Evolutionary conservation across 2,888 invertebrate species (phyloP), one percentile per base, ranked within the genome.

Genomic region (Cheilosia scutellata): DNA sequence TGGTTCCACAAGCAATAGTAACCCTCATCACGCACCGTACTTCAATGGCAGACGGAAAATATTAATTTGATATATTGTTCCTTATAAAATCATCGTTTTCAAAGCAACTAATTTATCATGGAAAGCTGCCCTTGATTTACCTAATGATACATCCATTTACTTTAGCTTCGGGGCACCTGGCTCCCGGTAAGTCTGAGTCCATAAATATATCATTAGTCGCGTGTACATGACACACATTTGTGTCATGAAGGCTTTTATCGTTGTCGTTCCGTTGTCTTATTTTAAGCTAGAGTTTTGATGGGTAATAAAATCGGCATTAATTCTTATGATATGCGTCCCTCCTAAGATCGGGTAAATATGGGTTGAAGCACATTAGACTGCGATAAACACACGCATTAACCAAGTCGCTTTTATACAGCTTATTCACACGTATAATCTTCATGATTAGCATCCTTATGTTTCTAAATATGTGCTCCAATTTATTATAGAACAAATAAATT

Each of bases 151-250:
- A 20, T 3, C 44, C 29, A 44, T 70, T 55, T 37, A 20, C 37
- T 27, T 31, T 0, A 29, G 16, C 42, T 42, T 4, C 66, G 4
- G 4, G 27, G 33, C 75, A 80, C 66, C 66, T 51, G 65, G 11
- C 11, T 37, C 9, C 11, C 37, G 4, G 55, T 51, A 27, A 66
- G 60, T 57, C 58, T 60, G 37, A 37, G 37, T 37, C 33, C 44
- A 77, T 77, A 63, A 62, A 76, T 62, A 70, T 37, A 25, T 37
- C 60, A 74, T 66, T 53, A 37, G 53, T 66, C 65, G 66, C 79
- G 44, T 77, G 72, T 63, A 9, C 16, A n/a, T 33, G 62, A 25
- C 74, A 74, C 25, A 71, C 49, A 65, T 62, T 27, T 25, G 58
- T n/a, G 16, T 9, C 13, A 13, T 31, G 60, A 57, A 63, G 20